Base-by-base conservation (phyloP, 2,888 invertebrate species). In the Seira ritae region DNA sequence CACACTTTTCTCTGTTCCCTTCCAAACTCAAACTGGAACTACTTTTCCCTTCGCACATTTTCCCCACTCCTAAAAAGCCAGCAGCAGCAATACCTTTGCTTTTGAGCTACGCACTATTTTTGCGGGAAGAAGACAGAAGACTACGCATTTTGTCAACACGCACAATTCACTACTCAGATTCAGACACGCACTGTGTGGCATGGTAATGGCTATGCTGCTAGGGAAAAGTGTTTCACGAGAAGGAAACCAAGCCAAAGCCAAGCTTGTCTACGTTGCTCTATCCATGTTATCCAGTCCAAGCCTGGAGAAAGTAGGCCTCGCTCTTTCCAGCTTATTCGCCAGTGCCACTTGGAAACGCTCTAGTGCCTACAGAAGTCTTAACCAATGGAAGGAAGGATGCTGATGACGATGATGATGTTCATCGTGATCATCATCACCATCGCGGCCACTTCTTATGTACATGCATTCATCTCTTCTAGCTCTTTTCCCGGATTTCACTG, bases 231-330 rank as follows among this genome's bases (percentile, higher is more conserved):
- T n/a, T n/a, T n/a, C n/a, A n/a, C 10, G 62, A 62, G 62, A 6
- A 4, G 6, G 15, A 17, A 6, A 20, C 15, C 10, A 10, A 50
- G 65, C 31, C 31, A 81, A 67, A 68, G 67, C 80, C 80, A 81
- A 76, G 81, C 23, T 76, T 66, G 70, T 46, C 66, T 55, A 50
- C 0, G 66, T 74, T 74, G 74, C 72, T 72, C 55, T 23, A 8
- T n/a, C n/a, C n/a, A 31, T 20, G 19, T 4, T 68, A 1, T 31
- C 24, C 42, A 67, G 65, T 76, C 75, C 76, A 76, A 65, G 75
- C 74, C 68, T 76, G 76, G 75, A 73, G 68, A 74, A 76, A 81
- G 75, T 81, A 81, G 76, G 76, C 31, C 76, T 76, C 74, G 75
- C 76, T 80, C 73, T 37, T 24, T 80, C 80, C 31, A 46, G 66